phyloP scores from a whole-genome alignment of 2,888 invertebrate genomes.

The Tineola bisselliella region DNA sequence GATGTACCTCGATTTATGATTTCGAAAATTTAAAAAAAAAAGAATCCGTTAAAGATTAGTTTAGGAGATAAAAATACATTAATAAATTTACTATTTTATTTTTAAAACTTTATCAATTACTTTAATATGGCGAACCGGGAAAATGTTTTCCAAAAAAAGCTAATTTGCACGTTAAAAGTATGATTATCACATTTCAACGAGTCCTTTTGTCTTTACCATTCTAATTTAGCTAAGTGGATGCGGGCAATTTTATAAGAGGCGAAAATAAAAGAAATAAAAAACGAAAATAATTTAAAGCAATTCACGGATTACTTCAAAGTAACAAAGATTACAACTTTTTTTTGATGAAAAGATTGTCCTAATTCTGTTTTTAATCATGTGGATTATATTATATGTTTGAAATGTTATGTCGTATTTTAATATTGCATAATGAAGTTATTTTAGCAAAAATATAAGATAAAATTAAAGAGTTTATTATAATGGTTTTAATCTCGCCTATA shows the following conservation, averaged over 20 bases:
- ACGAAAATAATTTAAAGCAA: constrained; percentile 39
- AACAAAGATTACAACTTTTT: background rate
- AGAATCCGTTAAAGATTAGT: no score
- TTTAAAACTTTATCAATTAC: background rate
- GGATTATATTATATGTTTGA: no score
- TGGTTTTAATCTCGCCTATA: no score
- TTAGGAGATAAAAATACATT: no score
- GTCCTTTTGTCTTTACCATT: constrained; percentile 40
- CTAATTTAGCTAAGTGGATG: constrained; percentile 63
- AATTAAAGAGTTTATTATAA: no score
- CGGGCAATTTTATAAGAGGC: constrained; percentile 58
- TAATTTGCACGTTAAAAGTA: background rate
- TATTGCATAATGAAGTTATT: no score
- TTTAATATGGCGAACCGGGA: background rate
- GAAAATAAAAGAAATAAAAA: constrained; percentile 26
- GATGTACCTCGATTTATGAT: no score
- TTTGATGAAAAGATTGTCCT: background rate
- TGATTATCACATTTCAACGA: constrained; percentile 4
- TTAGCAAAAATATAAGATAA: no score
- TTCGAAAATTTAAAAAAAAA: no score
- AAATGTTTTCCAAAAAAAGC: background rate
- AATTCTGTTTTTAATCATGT: background rate
- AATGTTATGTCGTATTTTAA: no score
- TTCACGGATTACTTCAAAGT: constrained; percentile 34
- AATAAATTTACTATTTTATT: no score